Evolutionary conservation across 23 tunicate genomes (phyloP), one percentile per base, ranked within the genome.

Genomic region (Styela clava): DNA sequence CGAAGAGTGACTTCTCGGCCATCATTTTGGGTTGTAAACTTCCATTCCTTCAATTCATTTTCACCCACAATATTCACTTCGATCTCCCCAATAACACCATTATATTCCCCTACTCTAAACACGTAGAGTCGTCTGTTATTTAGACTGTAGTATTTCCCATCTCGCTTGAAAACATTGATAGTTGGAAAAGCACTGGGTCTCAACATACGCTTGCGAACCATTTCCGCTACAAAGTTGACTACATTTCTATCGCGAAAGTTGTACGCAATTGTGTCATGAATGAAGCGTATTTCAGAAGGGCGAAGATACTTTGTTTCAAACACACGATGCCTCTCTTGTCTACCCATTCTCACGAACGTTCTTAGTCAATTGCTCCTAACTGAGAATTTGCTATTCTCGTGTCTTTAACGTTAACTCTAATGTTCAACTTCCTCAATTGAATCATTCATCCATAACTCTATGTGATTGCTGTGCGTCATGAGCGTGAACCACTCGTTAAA

Each of bases 241-340:
- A n/a, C 56, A 2, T 5, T 29, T 61, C 77, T 61, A 64, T 67
- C 37, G 24, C 37, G 77, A 34, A 80, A 80, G 26, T 33, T 80
- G 21, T 25, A 2, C 52, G 16, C 16, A 64, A 80, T 67, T 24
- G 28, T 80, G 3, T 68, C 52, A n/a, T 80, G 84, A 25, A 28
- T 69, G 26, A 61, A 67, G 2, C 69, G 69, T 26, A 80, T 68
- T 3, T 80, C 84, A 1, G 84, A 80, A 29, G 84, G 84, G n/a
- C 28, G 5, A 20, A 16, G 63, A 74, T 34, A 34, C 16, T 24
- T 12, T 24, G n/a, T n/a, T n/a, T n/a, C n/a, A n/a, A n/a, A n/a
- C n/a, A n/a, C n/a, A n/a, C n/a, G n/a, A n/a, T n/a, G n/a, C n/a
- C n/a, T n/a, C n/a, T n/a, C n/a, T n/a, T n/a, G n/a, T n/a, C n/a